Conservation (phyloP, 2,888 invertebrate species). For the Lithodes maja region DNA sequence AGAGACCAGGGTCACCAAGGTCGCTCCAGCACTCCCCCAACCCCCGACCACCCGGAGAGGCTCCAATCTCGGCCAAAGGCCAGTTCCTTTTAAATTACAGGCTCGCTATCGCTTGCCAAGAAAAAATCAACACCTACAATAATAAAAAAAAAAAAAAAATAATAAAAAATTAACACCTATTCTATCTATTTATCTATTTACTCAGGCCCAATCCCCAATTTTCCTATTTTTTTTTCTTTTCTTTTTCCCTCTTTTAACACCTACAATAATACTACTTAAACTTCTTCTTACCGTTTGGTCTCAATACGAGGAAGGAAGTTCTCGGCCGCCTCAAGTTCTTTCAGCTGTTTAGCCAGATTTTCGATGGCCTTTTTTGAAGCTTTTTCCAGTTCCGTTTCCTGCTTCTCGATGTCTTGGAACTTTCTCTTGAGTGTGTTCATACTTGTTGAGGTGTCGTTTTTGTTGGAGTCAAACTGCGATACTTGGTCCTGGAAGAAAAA, state of each 20-base stretch:
- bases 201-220: too few relatives aligned
- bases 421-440: background rate
- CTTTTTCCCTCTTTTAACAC: too few relatives aligned
- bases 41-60: too few relatives aligned
- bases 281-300: background rate
- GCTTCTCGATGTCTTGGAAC: background rate
- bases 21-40: too few relatives aligned
- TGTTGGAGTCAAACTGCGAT: background rate
- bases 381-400: background rate
- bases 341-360: background rate
- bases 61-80: too few relatives aligned
- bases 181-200: too few relatives aligned
- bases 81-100: too few relatives aligned
- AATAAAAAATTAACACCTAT: background rate
- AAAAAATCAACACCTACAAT: too few relatives aligned
- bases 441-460: background rate
- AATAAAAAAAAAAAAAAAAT: background rate
- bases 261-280: too few relatives aligned
- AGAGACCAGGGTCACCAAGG: too few relatives aligned
- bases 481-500: background rate
- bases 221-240: too few relatives aligned
- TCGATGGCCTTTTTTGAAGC: slow-evolving; percentile 3
- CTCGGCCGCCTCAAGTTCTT: background rate
- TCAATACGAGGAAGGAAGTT: slow-evolving; percentile 11
- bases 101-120: too few relatives aligned